These are phyloP conservation scores for Pelochelys cantorii DNA, from an alignment of 2,797 vertebrate species.

Conservation along the genomic window DNA sequence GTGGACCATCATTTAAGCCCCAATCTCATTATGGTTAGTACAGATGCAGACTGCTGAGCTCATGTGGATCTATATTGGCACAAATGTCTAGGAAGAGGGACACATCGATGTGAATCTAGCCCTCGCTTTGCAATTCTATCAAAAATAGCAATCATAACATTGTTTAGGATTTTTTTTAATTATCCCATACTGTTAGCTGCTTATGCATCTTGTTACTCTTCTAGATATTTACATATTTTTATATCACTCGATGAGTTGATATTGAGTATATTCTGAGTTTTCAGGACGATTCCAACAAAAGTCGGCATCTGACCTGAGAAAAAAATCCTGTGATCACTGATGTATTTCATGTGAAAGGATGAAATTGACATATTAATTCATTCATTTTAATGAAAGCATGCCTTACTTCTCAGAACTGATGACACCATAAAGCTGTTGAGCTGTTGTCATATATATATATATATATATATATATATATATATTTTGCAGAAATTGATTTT, in stretches of 20 bases:
- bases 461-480: too few species aligned
- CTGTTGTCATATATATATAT: not conserved
- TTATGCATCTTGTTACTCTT: slow-evolving; percentile 31
- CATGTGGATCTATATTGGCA: not conserved
- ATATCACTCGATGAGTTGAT: not conserved
- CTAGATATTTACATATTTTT: not conserved
- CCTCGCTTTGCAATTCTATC: not conserved
- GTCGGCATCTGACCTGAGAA: slow-evolving; percentile 2
- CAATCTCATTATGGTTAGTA: not conserved
- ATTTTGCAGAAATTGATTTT: not conserved
- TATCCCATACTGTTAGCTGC: not conserved
- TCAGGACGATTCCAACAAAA: slow-evolving; percentile 13
- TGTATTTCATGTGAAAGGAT: slow-evolving; percentile 39
- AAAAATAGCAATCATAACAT: accelerated
- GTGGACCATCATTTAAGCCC: not conserved
- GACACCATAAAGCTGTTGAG: not conserved
- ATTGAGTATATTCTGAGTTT: not conserved
- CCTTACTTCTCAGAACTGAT: slow-evolving; percentile 1
- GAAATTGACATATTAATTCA: slow-evolving; percentile 28
- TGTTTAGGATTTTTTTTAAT: not conserved
- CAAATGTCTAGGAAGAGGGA: not conserved
- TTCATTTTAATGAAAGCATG: slow-evolving; percentile 45
- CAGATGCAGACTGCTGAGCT: not conserved
- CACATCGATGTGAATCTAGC: not conserved
- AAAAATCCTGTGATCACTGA: slow-evolving; percentile 53